Conservation (phyloP, 2,888 invertebrate genomes). For the Homarus gammarus region DNA sequence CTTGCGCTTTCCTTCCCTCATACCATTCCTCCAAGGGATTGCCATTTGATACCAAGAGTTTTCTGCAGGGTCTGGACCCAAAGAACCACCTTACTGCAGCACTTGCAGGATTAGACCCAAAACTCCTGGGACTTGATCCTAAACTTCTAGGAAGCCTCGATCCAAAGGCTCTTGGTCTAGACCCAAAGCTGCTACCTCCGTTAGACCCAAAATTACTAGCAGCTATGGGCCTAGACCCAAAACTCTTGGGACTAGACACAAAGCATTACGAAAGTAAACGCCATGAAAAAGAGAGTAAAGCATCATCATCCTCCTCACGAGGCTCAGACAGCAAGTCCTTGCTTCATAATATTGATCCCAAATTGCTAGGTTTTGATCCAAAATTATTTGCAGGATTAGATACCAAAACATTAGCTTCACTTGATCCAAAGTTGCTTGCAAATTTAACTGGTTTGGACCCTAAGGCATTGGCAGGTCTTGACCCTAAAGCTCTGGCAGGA, state of each 20-base stretch:
- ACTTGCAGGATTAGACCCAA: constrained; percentile 75
- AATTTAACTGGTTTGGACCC: constrained; percentile 63
- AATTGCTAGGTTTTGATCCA: constrained; percentile 76
- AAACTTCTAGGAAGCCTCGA: constrained; percentile 72
- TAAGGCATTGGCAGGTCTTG: constrained; percentile 68
- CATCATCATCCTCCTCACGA: constrained; percentile 43
- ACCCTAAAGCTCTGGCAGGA: constrained; percentile 70
- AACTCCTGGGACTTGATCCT: constrained; percentile 79
- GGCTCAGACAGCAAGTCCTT: constrained; percentile 35
- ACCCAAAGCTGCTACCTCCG: constrained; percentile 75
- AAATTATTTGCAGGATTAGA: constrained; percentile 83
- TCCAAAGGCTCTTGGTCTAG: constrained; percentile 71
- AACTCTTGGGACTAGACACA: constrained; percentile 69
- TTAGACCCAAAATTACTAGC: constrained; percentile 73
- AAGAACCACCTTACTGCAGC: constrained; percentile 72
- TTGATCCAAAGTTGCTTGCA: constrained; percentile 69
- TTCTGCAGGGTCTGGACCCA: constrained; percentile 75
- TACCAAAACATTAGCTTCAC: constrained; percentile 58
- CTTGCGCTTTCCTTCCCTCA: constrained; percentile 26
- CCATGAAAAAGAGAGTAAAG: constrained; percentile 47
- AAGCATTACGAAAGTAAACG: constrained; percentile 59
- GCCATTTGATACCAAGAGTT: constrained; percentile 73
- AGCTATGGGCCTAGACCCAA: constrained; percentile 76
- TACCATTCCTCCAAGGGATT: constrained; percentile 65
- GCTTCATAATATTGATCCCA: constrained; percentile 73